Evolutionary conservation across 2,113 vertebrate species (phyloP), one percentile per base, ranked within the genome.

Genomic region (Apeltes quadracus): DNA sequence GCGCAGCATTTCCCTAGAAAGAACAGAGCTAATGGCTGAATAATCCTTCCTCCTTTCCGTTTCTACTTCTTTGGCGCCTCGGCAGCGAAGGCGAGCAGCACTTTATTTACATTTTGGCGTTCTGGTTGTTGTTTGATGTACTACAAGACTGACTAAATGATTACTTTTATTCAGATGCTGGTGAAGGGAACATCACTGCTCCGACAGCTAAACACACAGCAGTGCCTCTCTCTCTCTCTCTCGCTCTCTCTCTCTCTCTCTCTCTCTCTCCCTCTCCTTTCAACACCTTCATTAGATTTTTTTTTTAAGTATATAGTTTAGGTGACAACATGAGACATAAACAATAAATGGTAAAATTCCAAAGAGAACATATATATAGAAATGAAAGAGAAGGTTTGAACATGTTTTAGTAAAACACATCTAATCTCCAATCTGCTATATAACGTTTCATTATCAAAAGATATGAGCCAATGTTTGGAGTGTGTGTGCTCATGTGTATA

Each of bases 21-120:
- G 70, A 82, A 73, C 44, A 62, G 5, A 46, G 73, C 83, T 89
- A 89, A 87, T 89, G 78, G 80, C 81, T 82, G 76, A 87, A 85
- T 87, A 87, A 87, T 89, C 79, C 22, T 56, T 16, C 55, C 62
- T 64, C 11, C 32, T 38, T 39, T 66, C 39, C 50, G 27, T 43
- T 58, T 55, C 48, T 66, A 57, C 56, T 51, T 50, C 43, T 22
- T 46, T 10, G 38, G 44, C 56, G 70, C 69, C 79, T 82, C 9
- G 3, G n/a, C 61, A 39, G 43, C 20, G 41, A 12, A 69, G 50
- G 65, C n/a, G 11, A 36, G 56, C 65, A 50, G 69, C 53, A 32
- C 9, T 61, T 69, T 68, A 72, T 71, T 78, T 66, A 53, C 75
- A 66, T 72, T 63, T 82, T 71, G 22, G 22, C 4, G 18, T 62